Evolutionary conservation across 2,113 vertebrate species (phyloP).

Genomic region (Sinocyclocheilus maitianheensis): DNA sequence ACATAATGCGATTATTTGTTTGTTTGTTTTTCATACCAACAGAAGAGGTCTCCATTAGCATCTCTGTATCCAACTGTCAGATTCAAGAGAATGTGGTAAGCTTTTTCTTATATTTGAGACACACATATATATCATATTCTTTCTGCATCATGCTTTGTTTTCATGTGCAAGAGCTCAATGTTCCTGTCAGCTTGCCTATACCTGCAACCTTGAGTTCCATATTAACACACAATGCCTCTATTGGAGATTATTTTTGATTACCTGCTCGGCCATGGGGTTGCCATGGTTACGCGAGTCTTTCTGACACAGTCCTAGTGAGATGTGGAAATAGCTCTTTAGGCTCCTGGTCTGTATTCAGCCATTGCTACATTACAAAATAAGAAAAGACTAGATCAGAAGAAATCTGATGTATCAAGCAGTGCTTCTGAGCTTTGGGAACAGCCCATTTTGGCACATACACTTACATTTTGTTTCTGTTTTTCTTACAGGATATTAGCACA

Average conservation of each 20-base stretch:
- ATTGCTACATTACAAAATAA: slow-evolving; percentile 39
- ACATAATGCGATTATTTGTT: not conserved
- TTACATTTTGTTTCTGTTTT: slow-evolving; percentile 35
- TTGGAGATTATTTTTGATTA: slow-evolving; percentile 75
- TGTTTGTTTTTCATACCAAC: slow-evolving; percentile 61
- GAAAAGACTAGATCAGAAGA: slow-evolving; percentile 23
- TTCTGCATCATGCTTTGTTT: slow-evolving; percentile 29
- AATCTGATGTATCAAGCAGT: slow-evolving; percentile 4
- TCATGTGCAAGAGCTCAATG: slow-evolving; percentile 15
- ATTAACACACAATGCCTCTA: slow-evolving; percentile 65
- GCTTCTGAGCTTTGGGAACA: not conserved
- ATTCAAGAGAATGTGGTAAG: slow-evolving; percentile 97
- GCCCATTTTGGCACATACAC: slow-evolving; percentile 13
- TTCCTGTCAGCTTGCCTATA: slow-evolving; percentile 45
- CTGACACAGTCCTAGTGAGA: slow-evolving; percentile 59
- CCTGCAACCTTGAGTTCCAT: slow-evolving; percentile 65
- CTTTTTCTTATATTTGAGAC: not conserved
- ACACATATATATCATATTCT: not conserved
- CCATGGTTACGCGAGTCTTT: slow-evolving; percentile 71
- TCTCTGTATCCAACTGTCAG: slow-evolving; percentile 96
- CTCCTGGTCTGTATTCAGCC: slow-evolving; percentile 50
- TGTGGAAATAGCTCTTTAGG: slow-evolving; percentile 50
- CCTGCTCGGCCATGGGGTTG: slow-evolving; percentile 70
- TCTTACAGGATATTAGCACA: slow-evolving; percentile 90
- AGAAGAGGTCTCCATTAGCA: slow-evolving; percentile 94